Conservation (phyloP, 2,888 invertebrate genomes). For the Pantelozetes paolii region DNA sequence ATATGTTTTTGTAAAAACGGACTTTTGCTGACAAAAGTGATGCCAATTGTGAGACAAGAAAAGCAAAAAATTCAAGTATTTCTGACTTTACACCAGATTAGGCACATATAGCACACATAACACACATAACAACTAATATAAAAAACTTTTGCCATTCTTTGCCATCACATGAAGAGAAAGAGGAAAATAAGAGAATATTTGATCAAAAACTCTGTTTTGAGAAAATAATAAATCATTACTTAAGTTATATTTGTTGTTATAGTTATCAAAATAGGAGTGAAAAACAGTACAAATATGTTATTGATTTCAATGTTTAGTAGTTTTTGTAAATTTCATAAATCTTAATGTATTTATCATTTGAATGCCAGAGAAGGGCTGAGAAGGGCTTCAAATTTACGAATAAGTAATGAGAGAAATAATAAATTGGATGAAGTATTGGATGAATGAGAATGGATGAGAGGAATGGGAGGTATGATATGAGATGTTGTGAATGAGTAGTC, state of each 20-base stretch:
- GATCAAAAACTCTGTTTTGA: constrained; percentile 8
- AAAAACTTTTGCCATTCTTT: neutral
- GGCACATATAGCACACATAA: constrained; percentile 22
- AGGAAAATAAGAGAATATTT: constrained; percentile 10
- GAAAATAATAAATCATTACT: neutral
- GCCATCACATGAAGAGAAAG: neutral
- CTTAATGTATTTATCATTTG: constrained; percentile 22
- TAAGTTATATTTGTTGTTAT: constrained; percentile 13
- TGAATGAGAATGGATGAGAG: neutral
- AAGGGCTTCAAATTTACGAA: neutral
- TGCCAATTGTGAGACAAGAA: constrained; percentile 6
- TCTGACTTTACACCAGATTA: constrained; percentile 20
- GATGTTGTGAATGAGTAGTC: neutral
- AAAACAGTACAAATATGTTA: neutral
- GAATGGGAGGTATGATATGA: neutral
- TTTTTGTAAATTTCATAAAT: constrained; percentile 5
- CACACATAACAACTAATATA: constrained; percentile 24
- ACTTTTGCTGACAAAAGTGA: constrained; percentile 19
- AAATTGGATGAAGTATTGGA: neutral
- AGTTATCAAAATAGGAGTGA: neutral
- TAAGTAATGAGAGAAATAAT: neutral
- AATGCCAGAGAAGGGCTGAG: neutral
- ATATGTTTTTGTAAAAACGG: constrained; percentile 18
- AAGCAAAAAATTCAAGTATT: constrained; percentile 8
- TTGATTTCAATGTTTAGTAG: neutral